Evolutionary conservation across 2,797 vertebrate species (phyloP).

Genomic region (Ateles fusciceps): DNA sequence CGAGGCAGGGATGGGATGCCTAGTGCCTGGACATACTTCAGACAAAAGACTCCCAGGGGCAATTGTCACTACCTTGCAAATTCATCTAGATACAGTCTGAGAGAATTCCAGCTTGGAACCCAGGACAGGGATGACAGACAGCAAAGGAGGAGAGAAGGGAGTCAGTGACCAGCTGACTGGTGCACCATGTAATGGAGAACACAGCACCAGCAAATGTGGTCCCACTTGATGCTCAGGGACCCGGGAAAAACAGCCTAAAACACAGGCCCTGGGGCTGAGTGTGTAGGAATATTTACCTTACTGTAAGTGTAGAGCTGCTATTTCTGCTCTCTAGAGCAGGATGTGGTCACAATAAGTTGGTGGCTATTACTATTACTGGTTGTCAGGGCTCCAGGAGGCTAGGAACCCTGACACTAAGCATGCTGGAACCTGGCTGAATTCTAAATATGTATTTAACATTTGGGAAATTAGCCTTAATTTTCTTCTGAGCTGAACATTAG

Average conservation of each 20-base stretch:
- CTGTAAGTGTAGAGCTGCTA: background rate
- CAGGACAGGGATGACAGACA: background rate
- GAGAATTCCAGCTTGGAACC: background rate
- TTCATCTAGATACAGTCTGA: background rate
- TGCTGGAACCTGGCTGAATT: background rate
- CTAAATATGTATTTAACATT: background rate
- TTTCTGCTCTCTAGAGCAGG: background rate
- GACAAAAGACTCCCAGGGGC: background rate
- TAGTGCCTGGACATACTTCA: background rate
- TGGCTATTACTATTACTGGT: background rate
- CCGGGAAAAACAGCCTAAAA: background rate
- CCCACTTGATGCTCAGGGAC: background rate
- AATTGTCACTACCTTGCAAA: background rate
- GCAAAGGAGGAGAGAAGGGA: background rate
- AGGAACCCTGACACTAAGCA: background rate
- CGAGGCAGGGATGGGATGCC: background rate
- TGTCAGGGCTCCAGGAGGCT: background rate
- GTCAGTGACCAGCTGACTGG: background rate
- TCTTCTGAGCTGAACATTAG: background rate
- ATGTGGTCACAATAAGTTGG: background rate
- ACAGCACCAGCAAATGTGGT: background rate
- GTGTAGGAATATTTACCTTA: background rate
- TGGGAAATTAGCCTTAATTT: background rate
- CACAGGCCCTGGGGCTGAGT: background rate
- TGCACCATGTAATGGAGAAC: background rate